Base-by-base conservation (phyloP, 2,113 vertebrate species). In the Lanius collurio region DNA sequence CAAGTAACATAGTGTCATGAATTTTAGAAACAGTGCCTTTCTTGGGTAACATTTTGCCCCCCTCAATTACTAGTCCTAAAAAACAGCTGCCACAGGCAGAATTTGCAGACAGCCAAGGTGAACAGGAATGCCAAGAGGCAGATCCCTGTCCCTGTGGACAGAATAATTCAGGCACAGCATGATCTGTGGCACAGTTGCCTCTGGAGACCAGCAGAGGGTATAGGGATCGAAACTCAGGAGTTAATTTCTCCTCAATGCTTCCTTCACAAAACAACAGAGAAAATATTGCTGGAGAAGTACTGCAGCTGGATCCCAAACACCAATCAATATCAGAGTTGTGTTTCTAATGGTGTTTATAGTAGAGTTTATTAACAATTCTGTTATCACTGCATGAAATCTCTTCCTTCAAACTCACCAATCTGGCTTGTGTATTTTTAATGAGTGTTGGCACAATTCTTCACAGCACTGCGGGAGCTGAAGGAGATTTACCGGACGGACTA, bases 341-440 rank as follows among this genome's bases (percentile, higher is more conserved):
- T 64, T 90, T 80, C 56, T 75, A 49, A 68, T 39, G 64, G 68
- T 81, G 64, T 80, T 83, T 77, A 7, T 53, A 79, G 70, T 20
- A 50, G 49, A 86, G 81, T 39, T 89, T 55, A 94, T 93, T 41
- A 94, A 50, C 63, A 60, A 33, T 79, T 73, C 78, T 89, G 65
- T 82, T 93, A 91, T 91, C 91, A 57, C 42, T 6, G 5, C 65
- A 39, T 69, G 33, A 94, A 63, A 91, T 95, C 87, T 80, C 84
- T 91, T 87, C 74, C 90, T 90, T 93, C 84, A 81, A 49, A 71
- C 57, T 62, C 41, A 44, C 68, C 62, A 75, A 0, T 65, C 87
- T 85, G 74, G 15, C 75, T 79, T 42, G 77, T 89, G 87, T 89
- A 83, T 95, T 93, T 94, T 94, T 95, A 95, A 95, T 95, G 91